Conservation (phyloP, 2,888 invertebrate genomes). For the Dyspetes luteomarginatus region DNA sequence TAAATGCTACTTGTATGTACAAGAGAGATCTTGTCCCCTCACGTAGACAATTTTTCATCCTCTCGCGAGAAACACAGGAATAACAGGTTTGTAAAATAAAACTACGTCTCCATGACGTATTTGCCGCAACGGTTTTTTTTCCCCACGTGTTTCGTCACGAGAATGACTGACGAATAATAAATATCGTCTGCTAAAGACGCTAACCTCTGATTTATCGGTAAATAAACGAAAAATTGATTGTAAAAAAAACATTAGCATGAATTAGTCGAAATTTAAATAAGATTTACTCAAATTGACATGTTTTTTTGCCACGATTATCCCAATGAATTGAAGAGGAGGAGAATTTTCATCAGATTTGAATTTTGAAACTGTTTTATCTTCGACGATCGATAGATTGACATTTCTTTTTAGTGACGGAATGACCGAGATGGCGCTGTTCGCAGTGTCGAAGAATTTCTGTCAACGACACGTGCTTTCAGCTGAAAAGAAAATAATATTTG, state of each 20-base stretch:
- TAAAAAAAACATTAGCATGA: not conserved
- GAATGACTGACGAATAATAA: not conserved
- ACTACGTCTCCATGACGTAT: conserved; percentile 30
- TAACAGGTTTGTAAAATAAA: conserved; percentile 66
- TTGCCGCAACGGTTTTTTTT: conserved; percentile 20
- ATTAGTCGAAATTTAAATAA: not conserved
- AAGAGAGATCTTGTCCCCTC: conserved; percentile 34
- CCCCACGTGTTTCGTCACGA: not conserved
- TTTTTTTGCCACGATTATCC: not conserved
- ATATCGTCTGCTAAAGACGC: no score
- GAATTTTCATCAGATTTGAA: not conserved
- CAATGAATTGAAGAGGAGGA: not conserved
- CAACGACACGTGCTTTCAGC: conserved; percentile 51
- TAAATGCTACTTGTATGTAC: no score
- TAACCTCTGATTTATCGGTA: not conserved
- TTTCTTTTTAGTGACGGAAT: not conserved
- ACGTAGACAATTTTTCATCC: conserved; percentile 60
- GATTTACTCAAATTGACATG: not conserved
- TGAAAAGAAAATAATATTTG: conserved; percentile 22
- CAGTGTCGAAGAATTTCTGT: conserved; percentile 33
- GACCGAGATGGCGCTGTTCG: conserved; percentile 39
- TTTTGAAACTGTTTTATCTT: conserved; percentile 31
- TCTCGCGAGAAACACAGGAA: conserved; percentile 48
- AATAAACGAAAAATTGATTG: not conserved
- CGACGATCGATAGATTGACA: conserved; percentile 35